Evolutionary conservation across 35 echinoderm and acorn worm species (phyloP), one percentile per base, ranked within the genome.

Genomic region (Holothuria glaberrima): DNA sequence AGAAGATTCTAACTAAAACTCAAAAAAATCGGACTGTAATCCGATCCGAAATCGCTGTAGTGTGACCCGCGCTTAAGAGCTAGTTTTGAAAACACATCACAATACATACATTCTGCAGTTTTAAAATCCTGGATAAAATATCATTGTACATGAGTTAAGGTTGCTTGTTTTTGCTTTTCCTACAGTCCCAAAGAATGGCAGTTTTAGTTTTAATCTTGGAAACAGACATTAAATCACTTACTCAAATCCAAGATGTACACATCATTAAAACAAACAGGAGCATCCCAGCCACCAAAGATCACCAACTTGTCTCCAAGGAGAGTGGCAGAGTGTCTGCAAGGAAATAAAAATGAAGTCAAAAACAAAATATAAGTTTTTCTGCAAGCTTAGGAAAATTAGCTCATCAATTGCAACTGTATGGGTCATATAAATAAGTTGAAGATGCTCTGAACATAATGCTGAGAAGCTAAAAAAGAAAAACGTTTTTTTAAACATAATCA

Each of bases 211-310:
- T 41, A 41, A 41, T 41, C 7, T 41, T 41, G n/a, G n/a, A 41
- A 4, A 41, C 36, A 41, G 36, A 41, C 2, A 48, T 68, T 26
- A 56, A 38, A 35, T 27, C 75, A 90, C 90, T 92, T 66, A 98
- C 96, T 58, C 4, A 98, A 89, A 65, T 98, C 96, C 31, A 94
- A 68, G 44, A 94, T 90, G 46, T 90, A 77, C 31, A 98, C 76
- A 35, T 98, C 93, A 90, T 94, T 94, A 71, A 86, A 98, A 78
- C 93, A 98, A 4, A 86, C 63, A 31, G 93, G 96, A 7, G 93
- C 93, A 89, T 94, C 96, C 96, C 93, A 98, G 18, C 96, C 96
- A 36, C 93, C 96, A 84, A 98, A 94, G 1, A 98, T 94, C 30
- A 94, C 71, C 41, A 98, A 38, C 29, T 93, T 57, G 48, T 98